phyloP scores from a whole-genome alignment of 1,140 invertebrate genomes.

The Brachionus asplanchnoidis region DNA sequence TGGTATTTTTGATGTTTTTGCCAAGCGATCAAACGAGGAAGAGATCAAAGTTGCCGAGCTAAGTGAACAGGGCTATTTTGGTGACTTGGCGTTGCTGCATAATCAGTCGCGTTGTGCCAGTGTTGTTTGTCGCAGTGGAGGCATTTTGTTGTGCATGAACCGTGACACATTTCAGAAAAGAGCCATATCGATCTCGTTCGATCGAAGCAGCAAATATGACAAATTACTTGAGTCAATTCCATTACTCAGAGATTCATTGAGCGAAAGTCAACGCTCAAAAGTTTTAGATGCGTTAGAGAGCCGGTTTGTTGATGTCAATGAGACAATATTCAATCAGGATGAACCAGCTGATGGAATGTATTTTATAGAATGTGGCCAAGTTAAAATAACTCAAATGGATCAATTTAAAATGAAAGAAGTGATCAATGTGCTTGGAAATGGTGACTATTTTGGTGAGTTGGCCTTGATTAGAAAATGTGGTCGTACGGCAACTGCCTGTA shows the following conservation, averaged over 20 bases:
- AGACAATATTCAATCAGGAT: constrained; percentile 76
- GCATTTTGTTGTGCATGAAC: constrained; percentile 64
- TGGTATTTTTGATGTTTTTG: constrained; percentile 60
- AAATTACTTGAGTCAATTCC: constrained; percentile 71
- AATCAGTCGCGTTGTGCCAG: constrained; percentile 89
- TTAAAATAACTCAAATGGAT: constrained; percentile 62
- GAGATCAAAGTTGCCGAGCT: constrained; percentile 61
- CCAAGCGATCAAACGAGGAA: constrained; percentile 52
- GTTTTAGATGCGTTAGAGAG: constrained; percentile 85
- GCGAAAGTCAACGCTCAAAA: constrained; percentile 83
- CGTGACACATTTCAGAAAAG: constrained; percentile 88
- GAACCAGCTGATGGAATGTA: constrained; percentile 88
- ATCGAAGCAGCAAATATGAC: constrained; percentile 92
- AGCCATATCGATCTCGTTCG: constrained; percentile 85
- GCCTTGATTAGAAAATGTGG: neutral
- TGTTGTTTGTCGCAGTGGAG: constrained; percentile 63
- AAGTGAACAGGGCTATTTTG: constrained; percentile 79
- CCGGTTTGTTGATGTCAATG: constrained; percentile 67
- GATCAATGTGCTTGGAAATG: constrained; percentile 46
- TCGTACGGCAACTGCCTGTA: neutral
- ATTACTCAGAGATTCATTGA: constrained; percentile 65
- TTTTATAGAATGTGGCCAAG: constrained; percentile 80
- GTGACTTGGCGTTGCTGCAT: constrained; percentile 86
- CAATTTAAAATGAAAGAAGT: constrained; percentile 47
- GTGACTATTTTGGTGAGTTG: constrained; percentile 50